A percentile compares a stretch with the other conserved stretches of the same genome.
Conservation (phyloP, 2,113 vertebrate species). For the Morone saxatilis region DNA sequence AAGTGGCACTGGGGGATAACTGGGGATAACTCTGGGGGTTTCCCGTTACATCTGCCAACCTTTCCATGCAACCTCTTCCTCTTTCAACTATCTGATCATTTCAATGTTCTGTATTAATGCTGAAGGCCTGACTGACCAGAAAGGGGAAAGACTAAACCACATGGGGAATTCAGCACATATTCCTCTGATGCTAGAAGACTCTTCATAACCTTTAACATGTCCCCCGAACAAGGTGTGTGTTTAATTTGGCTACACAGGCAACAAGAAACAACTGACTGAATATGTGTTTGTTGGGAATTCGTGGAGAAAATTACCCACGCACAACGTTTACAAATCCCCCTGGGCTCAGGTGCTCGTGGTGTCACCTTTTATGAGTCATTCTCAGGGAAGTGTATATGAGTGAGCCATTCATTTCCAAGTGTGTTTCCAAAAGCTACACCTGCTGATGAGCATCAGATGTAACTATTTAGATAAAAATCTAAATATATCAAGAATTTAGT, state of each 20-base stretch:
- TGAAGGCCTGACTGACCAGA: neutral
- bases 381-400: neutral
- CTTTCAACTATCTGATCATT: too few species aligned
- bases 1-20: neutral
- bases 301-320: neutral
- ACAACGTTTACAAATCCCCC: neutral
- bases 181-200: neutral
- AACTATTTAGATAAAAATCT: too few species aligned
- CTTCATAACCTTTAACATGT: neutral
- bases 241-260: neutral
- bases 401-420: too few species aligned
- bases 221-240: neutral
- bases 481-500: too few species aligned
- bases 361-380: constrained; percentile 21
- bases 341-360: neutral
- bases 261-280: neutral
- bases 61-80: neutral
- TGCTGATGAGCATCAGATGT: too few species aligned
- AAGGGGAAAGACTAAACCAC: constrained; percentile 12
- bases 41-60: neutral
- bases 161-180: constrained; percentile 25
- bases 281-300: neutral
- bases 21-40: neutral
- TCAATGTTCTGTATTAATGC: neutral
- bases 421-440: too few species aligned